These are phyloP conservation scores for Poecile atricapillus DNA, from an alignment of 2,113 vertebrate species.

Conservation along the genomic window DNA sequence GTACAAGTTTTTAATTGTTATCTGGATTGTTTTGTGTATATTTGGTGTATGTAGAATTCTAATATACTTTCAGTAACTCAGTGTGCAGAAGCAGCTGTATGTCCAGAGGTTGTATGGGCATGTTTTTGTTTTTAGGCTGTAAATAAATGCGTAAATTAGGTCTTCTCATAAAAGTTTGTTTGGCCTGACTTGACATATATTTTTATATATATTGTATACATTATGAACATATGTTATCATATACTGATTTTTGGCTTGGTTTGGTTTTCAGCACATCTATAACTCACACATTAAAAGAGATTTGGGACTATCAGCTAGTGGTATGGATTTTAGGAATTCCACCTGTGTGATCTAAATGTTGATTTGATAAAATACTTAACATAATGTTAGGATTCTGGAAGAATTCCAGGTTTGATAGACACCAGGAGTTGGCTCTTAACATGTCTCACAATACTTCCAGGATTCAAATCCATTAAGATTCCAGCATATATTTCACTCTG, in stretches of 20 bases:
- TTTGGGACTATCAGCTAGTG: not conserved
- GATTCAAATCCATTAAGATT: not conserved
- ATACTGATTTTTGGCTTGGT: not conserved
- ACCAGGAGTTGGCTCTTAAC: accelerated
- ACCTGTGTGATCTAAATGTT: not conserved
- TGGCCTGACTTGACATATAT: not conserved
- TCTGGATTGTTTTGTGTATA: not conserved
- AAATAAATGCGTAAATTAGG: conserved; percentile 18
- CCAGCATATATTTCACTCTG: not conserved
- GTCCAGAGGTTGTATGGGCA: not conserved
- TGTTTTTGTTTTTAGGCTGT: not conserved
- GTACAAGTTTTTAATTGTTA: not conserved
- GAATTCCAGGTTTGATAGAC: not conserved
- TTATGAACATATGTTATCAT: no score
- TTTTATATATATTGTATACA: no score
- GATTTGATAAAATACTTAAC: not conserved
- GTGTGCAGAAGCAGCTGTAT: not conserved
- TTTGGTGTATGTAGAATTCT: not conserved
- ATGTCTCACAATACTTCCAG: accelerated
- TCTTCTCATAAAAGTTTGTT: not conserved
- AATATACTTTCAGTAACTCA: not conserved
- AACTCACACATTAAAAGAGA: not conserved
- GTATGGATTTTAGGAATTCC: not conserved
- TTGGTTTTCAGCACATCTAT: not conserved
- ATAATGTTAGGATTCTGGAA: not conserved